These are phyloP conservation scores for Vesta saturnalis DNA, from an alignment of 2,888 invertebrate species.

Conservation along the genomic window DNA sequence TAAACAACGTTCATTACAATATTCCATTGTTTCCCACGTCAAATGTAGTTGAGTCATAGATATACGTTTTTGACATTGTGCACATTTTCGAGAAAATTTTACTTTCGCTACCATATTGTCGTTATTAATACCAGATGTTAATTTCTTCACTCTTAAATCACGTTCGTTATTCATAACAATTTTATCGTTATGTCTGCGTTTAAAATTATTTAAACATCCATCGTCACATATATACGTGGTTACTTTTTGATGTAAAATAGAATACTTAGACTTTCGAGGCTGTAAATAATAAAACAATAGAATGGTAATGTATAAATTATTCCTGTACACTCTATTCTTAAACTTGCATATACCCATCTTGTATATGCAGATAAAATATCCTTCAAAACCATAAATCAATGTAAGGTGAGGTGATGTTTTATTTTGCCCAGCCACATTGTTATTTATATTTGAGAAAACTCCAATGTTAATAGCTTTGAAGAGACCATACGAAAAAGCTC, in stretches of 20 bases:
- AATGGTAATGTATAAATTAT: neutral
- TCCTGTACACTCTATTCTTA: too few relatives aligned
- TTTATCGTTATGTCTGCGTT: conserved; percentile 60
- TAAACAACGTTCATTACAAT: conserved; percentile 88
- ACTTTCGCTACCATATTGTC: conserved; percentile 38
- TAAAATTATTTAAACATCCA: conserved; percentile 65
- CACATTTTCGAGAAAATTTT: conserved; percentile 54
- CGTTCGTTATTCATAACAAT: conserved; percentile 55
- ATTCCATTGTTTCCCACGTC: conserved; percentile 94
- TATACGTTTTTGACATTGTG: conserved; percentile 65
- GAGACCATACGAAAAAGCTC: too few relatives aligned
- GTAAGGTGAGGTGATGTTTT: too few relatives aligned
- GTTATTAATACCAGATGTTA: conserved; percentile 36
- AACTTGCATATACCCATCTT: too few relatives aligned
- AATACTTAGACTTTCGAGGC: conserved; percentile 62
- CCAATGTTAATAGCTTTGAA: too few relatives aligned
- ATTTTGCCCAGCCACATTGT: too few relatives aligned
- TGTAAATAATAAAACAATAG: conserved; percentile 38
- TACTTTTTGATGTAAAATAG: conserved; percentile 62
- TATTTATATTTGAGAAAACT: too few relatives aligned
- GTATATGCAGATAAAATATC: too few relatives aligned
- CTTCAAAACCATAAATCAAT: too few relatives aligned
- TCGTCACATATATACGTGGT: conserved; percentile 66
- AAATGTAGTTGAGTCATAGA: conserved; percentile 71
- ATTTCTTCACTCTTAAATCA: conserved; percentile 56